A percentile compares a stretch with the other conserved stretches of the same genome.
Conservation (phyloP, 2,113 vertebrate genomes). For the Centropristis striata region DNA sequence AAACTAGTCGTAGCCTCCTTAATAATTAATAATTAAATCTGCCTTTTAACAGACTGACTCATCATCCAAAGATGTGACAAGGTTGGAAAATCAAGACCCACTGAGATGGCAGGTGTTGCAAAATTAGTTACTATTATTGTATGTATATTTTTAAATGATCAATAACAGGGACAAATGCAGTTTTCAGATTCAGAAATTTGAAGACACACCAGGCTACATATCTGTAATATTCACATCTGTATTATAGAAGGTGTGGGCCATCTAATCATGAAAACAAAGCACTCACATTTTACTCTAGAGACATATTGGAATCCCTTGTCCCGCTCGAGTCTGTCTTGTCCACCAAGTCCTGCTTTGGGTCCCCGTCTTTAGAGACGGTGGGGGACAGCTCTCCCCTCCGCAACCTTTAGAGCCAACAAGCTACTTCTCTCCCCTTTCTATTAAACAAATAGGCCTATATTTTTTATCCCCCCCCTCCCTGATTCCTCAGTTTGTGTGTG, state of each 20-base stretch:
- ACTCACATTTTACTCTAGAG: conserved; percentile 9
- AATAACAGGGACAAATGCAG: not conserved
- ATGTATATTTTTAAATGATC: not conserved
- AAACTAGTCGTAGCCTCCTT: not conserved
- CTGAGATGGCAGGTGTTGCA: not conserved
- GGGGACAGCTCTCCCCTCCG: not conserved
- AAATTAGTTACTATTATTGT: not conserved
- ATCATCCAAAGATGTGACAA: no score
- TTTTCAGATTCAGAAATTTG: not conserved
- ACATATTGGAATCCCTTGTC: not conserved
- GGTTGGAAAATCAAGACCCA: not conserved
- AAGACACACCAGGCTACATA: not conserved
- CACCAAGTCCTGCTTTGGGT: not conserved
- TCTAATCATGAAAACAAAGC: conserved; percentile 27
- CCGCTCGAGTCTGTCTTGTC: not conserved
- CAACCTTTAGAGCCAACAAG: not conserved
- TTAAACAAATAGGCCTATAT: conserved; percentile 8
- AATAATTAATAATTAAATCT: not conserved
- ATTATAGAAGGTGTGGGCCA: not conserved
- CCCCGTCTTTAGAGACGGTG: not conserved
- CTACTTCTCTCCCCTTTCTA: not conserved
- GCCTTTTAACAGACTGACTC: not conserved
- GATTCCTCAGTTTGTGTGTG: not conserved
- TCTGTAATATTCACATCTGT: not conserved
- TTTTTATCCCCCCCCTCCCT: not conserved